phyloP scores from a whole-genome alignment of 2,797 vertebrate genomes.

The Hoplostethus atlanticus region DNA sequence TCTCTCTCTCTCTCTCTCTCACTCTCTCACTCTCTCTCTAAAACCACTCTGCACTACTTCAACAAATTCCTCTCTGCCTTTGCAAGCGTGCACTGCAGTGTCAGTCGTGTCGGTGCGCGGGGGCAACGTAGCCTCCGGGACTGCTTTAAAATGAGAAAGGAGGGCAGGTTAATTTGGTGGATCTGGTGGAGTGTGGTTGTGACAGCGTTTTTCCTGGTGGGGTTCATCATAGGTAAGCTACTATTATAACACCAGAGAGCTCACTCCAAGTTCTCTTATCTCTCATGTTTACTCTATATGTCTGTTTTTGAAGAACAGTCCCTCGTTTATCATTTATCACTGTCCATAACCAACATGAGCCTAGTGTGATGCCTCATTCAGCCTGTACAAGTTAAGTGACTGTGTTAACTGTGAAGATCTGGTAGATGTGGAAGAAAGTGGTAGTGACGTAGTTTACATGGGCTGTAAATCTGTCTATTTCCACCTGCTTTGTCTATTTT shows the following conservation, averaged over 20 bases:
- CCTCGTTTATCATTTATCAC: not conserved
- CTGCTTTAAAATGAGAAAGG: conserved; percentile 66
- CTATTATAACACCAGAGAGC: not conserved
- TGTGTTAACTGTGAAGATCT: not conserved
- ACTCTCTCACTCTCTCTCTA: conserved; percentile 9
- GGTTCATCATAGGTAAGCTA: conserved; percentile 83
- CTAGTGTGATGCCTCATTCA: no score
- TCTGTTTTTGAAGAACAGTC: not conserved
- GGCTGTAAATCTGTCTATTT: not conserved
- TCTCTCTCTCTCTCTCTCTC: conserved; percentile 23
- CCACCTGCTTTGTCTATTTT: not conserved
- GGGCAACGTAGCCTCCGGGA: conserved; percentile 5
- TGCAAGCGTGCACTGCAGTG: conserved; percentile 21
- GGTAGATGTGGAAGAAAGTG: no score
- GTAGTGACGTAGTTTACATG: not conserved
- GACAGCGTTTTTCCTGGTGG: conserved; percentile 75
- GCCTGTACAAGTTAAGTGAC: no score
- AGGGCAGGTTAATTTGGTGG: conserved; percentile 60
- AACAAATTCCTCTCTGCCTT: conserved; percentile 61
- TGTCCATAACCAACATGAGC: conserved; percentile 5
- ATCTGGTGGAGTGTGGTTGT: conserved; percentile 61
- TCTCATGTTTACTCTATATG: not conserved
- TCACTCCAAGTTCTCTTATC: not conserved
- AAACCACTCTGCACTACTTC: conserved; percentile 35
- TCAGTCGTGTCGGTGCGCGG: not conserved